Evolutionary conservation across 2,888 invertebrate species (phyloP).

Genomic region (Acrocera orbiculus): DNA sequence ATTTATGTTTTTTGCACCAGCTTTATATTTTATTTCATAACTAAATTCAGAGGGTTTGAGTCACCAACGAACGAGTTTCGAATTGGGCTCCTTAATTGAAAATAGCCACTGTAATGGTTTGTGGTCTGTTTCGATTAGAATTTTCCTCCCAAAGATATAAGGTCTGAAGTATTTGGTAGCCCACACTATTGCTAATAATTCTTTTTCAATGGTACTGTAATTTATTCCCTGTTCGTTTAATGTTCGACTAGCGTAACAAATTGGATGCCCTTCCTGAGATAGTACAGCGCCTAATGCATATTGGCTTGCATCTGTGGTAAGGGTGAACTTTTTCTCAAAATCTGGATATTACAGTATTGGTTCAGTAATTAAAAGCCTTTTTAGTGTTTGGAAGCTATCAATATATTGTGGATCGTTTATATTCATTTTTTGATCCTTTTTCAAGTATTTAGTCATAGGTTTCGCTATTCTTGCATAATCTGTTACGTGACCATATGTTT

Average conservation of each 20-base stretch:
- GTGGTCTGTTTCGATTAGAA: conserved; percentile 19
- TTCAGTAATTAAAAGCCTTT: conserved; percentile 1
- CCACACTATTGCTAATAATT: conserved; percentile 16
- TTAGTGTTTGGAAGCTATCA: conserved; percentile 2
- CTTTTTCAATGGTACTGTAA: conserved; percentile 17
- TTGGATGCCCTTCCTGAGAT: conserved; percentile 15
- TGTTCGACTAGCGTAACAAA: conserved; percentile 17
- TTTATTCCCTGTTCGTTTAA: conserved; percentile 15
- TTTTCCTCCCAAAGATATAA: conserved; percentile 17
- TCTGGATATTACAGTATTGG: conserved; percentile 9
- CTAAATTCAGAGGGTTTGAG: conserved; percentile 17
- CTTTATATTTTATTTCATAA: conserved; percentile 15
- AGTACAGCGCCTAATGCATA: conserved; percentile 16
- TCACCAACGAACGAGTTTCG: conserved; percentile 16
- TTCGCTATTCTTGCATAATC: conserved; percentile 17
- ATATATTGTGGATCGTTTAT: conserved; percentile 5
- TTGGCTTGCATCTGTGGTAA: conserved; percentile 18
- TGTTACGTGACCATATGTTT: no score
- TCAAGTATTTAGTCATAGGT: conserved; percentile 6
- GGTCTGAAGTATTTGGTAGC: conserved; percentile 16
- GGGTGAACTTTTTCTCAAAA: conserved; percentile 14
- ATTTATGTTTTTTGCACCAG: conserved; percentile 8
- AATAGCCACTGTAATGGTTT: conserved; percentile 15
- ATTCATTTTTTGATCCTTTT: conserved; percentile 7
- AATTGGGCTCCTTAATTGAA: conserved; percentile 15